phyloP scores from a whole-genome alignment of 2,797 vertebrate genomes.

The Leontopithecus rosalia region DNA sequence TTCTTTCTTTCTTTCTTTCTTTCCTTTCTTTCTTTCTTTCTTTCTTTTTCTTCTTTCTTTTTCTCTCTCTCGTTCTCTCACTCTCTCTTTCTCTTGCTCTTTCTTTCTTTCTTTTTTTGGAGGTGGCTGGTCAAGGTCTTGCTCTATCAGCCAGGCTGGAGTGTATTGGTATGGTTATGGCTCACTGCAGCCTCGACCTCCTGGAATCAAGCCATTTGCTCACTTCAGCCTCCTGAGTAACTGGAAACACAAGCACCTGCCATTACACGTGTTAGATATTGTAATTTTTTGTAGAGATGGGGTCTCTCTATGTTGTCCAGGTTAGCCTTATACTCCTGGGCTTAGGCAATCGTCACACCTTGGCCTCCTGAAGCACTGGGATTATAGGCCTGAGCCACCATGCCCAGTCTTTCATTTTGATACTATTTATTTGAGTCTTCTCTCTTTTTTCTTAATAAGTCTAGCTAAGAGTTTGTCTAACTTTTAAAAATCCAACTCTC shows the following conservation, averaged over 20 bases:
- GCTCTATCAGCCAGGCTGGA: background rate
- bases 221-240: background rate
- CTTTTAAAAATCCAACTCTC: background rate
- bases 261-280: background rate
- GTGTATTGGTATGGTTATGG: background rate
- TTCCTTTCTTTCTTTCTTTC: background rate
- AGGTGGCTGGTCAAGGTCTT: background rate
- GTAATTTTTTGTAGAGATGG: background rate
- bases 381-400: background rate
- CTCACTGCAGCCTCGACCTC: background rate
- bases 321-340: background rate
- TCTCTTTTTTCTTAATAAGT: background rate
- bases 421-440: background rate
- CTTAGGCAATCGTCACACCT: background rate
- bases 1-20: background rate
- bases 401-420: background rate
- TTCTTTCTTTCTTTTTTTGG: background rate
- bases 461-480: background rate
- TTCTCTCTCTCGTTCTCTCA: fast-evolving
- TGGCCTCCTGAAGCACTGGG: background rate
- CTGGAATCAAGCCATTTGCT: background rate
- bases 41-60: background rate
- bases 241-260: background rate
- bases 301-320: background rate
- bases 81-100: no score